Evolutionary conservation across 2,888 invertebrate species (phyloP), one percentile per base, ranked within the genome.

Genomic region (Nysson spinosus): DNA sequence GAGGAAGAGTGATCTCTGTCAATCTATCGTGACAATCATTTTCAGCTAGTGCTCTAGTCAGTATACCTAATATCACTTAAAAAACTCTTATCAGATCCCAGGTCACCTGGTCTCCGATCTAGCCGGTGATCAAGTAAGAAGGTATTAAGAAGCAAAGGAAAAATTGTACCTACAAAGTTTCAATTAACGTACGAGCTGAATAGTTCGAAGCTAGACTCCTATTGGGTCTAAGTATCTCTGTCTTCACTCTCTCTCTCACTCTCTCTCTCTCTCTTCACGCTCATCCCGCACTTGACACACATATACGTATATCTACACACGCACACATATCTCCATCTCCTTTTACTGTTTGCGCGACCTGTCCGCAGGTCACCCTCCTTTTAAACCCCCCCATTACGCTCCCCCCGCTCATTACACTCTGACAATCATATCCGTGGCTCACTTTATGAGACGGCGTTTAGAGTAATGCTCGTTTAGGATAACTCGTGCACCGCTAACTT

Each of bases 11-110:
- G 47, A 40, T 62, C 70, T 76, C 58, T 74, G 78, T 78, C 78
- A 73, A 72, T 79, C 75, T 77, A n/a, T 79, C 72, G 77, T 81
- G 84, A 85, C 84, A 85, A 85, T 85, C 84, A 84, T 81, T 83
- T 80, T 77, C 73, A 67, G 62, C 78, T 76, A 77, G 75, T 62
- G 73, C 69, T 72, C 62, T 76, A 72, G 69, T 37, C 19, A 60
- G 60, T 61, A 52, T 40, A 55, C 52, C 35, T 56, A 61, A 32
- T 55, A 20, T 55, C 55, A 37, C 62, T 62, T 52, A 58, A 55
- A 42, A 47, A 65, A 62, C 63, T 55, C 32, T 39, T 54, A 64
- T 47, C 20, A 58, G 1, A 2, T 32, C 20, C 24, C 35, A 46
- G 2, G 30, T 17, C 34, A 19, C 14, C 26, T 39, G 30, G 35